phyloP scores from a whole-genome alignment of 2,888 invertebrate genomes.

The Machimus atricapillus region DNA sequence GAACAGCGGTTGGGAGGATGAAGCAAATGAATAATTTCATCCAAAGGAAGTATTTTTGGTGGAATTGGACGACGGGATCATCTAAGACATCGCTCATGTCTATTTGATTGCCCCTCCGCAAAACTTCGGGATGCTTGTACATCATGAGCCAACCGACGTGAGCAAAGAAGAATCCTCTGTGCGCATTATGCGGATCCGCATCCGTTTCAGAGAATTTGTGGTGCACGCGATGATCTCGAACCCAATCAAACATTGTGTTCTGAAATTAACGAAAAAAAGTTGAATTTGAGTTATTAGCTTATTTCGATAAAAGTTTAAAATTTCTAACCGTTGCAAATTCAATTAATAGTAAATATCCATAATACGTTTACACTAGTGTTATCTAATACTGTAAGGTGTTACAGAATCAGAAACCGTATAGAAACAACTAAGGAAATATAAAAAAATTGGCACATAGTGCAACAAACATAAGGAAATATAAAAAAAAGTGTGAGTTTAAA shows the following conservation, averaged over 20 bases:
- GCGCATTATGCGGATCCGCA: conserved; percentile 83
- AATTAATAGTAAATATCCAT: too few relatives aligned
- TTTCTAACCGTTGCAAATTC: background rate
- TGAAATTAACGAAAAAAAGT: conserved; percentile 54
- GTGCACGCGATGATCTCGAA: conserved; percentile 79
- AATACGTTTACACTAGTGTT: too few relatives aligned
- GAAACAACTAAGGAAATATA: too few relatives aligned
- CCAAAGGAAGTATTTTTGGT: conserved; percentile 75
- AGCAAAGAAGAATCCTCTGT: conserved; percentile 88
- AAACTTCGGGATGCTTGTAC: conserved; percentile 86
- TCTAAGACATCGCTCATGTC: conserved; percentile 80
- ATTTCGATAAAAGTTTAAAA: background rate
- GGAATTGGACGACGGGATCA: conserved; percentile 81
- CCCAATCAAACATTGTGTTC: conserved; percentile 90
- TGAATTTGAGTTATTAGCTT: background rate
- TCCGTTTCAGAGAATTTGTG: conserved; percentile 84
- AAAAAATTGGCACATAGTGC: too few relatives aligned
- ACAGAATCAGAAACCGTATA: too few relatives aligned
- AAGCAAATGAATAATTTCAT: conserved; percentile 75
- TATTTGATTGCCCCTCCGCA: conserved; percentile 76
- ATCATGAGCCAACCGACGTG: conserved; percentile 94
- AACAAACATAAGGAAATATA: too few relatives aligned
- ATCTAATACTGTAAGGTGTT: too few relatives aligned
- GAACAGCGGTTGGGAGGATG: conserved; percentile 74
- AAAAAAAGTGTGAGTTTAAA: too few relatives aligned